phyloP scores from a whole-genome alignment of 37 sponge, comb jelly and placozoan genomes.

The Petrosia ficiformis region DNA sequence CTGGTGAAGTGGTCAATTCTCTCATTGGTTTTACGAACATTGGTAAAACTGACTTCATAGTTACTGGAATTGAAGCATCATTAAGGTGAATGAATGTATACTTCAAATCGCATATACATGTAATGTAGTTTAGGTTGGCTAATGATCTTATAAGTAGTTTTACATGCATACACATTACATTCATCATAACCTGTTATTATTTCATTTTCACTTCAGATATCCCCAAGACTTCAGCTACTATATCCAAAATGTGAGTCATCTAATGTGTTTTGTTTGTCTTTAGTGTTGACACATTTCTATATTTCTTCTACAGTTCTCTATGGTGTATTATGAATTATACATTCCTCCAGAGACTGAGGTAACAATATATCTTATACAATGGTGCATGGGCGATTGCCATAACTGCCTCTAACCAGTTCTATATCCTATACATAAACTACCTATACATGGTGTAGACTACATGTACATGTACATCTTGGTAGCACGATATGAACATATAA shows the following conservation, averaged over 20 bases:
- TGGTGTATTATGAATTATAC: slow-evolving; percentile 48
- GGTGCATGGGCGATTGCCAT: too few species aligned
- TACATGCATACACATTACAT: not conserved
- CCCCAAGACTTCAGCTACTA: slow-evolving; percentile 91
- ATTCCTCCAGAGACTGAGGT: slow-evolving; percentile 60
- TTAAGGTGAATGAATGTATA: slow-evolving; percentile 39
- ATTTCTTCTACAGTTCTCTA: slow-evolving; percentile 44
- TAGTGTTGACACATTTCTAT: not conserved
- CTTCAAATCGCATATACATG: not conserved
- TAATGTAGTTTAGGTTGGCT: not conserved
- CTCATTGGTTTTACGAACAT: slow-evolving; percentile 73
- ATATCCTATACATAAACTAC: not conserved
- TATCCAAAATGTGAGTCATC: slow-evolving; percentile 87
- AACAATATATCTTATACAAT: not conserved
- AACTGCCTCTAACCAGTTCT: too few species aligned
- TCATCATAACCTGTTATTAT: not conserved
- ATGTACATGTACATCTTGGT: too few species aligned
- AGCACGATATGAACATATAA: too few species aligned
- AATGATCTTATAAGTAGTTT: not conserved
- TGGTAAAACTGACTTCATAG: slow-evolving; percentile 41
- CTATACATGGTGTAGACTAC: too few species aligned
- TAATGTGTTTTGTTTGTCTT: not conserved
- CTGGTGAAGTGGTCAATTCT: slow-evolving; percentile 60
- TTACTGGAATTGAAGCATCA: slow-evolving; percentile 74
- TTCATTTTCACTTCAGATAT: slow-evolving; percentile 42